Base-by-base conservation (phyloP, 1,140 invertebrate species). In the Eufriesea mexicana region DNA sequence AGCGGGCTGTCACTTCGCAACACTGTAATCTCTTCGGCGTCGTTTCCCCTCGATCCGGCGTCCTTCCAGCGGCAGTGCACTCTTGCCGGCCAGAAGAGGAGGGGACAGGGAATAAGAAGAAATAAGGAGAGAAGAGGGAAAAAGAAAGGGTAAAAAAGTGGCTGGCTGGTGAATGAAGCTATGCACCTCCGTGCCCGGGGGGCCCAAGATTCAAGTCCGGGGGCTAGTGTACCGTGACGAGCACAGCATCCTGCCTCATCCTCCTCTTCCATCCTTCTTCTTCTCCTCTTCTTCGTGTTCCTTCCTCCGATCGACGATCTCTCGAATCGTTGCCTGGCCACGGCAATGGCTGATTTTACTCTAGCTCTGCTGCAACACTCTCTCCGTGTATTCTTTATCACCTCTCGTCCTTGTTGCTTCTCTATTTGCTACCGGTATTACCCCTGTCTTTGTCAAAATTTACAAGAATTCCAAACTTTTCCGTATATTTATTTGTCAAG, bases 191-290 rank as follows among this genome's bases (percentile, higher is more conserved):
- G 86, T 91, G 88, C 86, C 91, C 91, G 86, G 90, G 92, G 91
- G 91, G 89, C 87, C 84, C 84, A 20, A 89, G 89, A 92, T 91
- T 92, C 92, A 91, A 91, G 92, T 91, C 91, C 91, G 86, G 91
- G 89, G 92, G 89, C 91, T 91, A 93, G 91, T 92, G 89, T 93
- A 92, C 92, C 92, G 90, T 93, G 92, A 93, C 92, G 91, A 82
- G 90, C 89, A 85, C 91, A 92, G 91, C 91, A 93, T 92, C 89
- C 90, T 89, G 86, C 74, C 79, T 66, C 74, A 74, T 77, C 81
- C 80, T 79, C 79, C 62, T 61, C 51, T 59, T 59, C 61, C 25
- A 20, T 73, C 71, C 18, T 71, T 55, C 61, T 49, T 49, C 68
- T 54, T 25, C 54, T 42, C 79, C 68, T 74, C 77, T 61, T 54